Evolutionary conservation across 2,797 vertebrate genomes (phyloP).

Genomic region (Parauchenoglanis punctatus): DNA sequence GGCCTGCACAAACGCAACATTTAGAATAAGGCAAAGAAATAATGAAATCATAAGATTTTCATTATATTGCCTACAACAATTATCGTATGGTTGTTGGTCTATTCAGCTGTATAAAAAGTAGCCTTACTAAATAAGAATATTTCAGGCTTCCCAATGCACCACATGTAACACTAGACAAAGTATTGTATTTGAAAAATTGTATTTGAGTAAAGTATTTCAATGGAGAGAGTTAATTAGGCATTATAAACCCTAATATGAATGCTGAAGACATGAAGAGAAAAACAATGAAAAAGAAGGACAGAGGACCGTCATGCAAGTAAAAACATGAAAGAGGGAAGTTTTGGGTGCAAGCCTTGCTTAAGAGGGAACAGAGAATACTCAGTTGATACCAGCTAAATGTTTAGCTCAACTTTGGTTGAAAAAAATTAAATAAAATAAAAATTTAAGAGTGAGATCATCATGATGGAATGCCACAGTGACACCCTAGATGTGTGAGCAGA

Average conservation of each 20-base stretch:
- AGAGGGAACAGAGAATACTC: constrained; percentile 4
- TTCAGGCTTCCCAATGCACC: not conserved
- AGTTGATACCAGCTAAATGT: not conserved
- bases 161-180: too few species aligned
- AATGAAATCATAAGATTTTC: not conserved
- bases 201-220: not conserved
- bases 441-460: not conserved
- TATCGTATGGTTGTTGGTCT: not conserved
- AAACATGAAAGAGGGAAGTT: not conserved
- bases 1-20: constrained; percentile 75
- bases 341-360: not conserved
- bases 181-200: too few species aligned
- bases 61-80: not conserved
- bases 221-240: constrained; percentile 13
- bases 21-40: not conserved
- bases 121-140: not conserved
- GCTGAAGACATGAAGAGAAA: constrained; percentile 7
- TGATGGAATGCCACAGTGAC: not conserved
- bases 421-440: not conserved
- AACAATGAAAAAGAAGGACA: not conserved
- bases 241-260: constrained; percentile 11
- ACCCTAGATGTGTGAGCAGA: not conserved
- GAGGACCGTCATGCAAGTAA: not conserved
- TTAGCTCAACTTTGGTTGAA: not conserved
- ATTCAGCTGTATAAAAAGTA: not conserved